A percentile compares a stretch with the other conserved stretches of the same genome.
phyloP scores from a whole-genome alignment of 2,888 invertebrate genomes.

The Actias luna region DNA sequence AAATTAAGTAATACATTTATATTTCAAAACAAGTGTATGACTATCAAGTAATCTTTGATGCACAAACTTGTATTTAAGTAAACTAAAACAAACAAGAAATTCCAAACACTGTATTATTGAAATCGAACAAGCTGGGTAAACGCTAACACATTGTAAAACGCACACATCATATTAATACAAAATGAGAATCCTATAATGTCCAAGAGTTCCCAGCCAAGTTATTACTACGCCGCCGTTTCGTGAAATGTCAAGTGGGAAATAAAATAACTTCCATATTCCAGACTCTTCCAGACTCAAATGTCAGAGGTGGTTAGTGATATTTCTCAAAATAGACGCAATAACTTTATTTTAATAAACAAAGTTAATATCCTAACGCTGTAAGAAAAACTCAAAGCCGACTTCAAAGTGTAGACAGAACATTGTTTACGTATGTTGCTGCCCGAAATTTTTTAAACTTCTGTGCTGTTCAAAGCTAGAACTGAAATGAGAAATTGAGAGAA shows the following conservation, averaged over 20 bases:
- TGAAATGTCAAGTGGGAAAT: slow-evolving; percentile 29
- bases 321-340: slow-evolving; percentile 21
- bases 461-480: background rate
- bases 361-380: background rate
- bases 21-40: background rate
- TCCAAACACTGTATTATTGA: background rate
- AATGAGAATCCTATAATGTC: background rate
- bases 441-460: background rate
- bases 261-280: slow-evolving; percentile 26
- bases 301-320: slow-evolving; percentile 24
- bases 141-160: background rate
- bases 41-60: background rate
- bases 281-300: slow-evolving; percentile 28
- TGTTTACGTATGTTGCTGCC: background rate
- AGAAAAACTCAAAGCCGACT: background rate
- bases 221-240: slow-evolving; percentile 22
- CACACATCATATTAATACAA: background rate
- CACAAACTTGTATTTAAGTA: background rate
- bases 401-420: background rate
- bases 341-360: background rate
- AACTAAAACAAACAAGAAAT: background rate
- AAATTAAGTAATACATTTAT: background rate
- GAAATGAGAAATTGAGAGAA: no score
- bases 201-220: background rate
- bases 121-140: background rate